phyloP scores from a whole-genome alignment of 2,888 invertebrate genomes.

The Orchesella flavescens region DNA sequence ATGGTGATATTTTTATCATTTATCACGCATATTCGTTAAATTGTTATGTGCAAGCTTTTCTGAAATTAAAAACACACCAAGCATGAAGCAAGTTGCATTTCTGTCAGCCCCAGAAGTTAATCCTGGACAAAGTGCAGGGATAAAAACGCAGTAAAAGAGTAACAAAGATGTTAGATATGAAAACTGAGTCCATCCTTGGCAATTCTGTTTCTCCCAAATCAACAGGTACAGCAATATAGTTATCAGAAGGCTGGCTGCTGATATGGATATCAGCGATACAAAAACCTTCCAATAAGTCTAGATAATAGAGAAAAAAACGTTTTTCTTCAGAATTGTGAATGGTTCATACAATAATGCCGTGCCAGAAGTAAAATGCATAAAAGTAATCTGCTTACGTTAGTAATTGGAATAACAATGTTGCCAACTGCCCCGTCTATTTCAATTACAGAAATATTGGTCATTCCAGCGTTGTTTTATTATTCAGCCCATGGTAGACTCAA shows the following conservation, averaged over 20 bases:
- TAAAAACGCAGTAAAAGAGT: conserved; percentile 53
- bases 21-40: background rate
- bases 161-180: conserved; percentile 56
- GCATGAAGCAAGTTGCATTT: conserved; percentile 16
- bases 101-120: conserved; percentile 27
- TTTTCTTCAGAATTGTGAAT: too few species aligned
- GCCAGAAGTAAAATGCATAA: too few species aligned
- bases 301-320: background rate
- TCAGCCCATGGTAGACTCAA: too few species aligned
- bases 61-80: conserved; percentile 26
- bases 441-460: too few species aligned
- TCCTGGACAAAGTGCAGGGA: conserved; percentile 57
- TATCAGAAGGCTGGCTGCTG: conserved; percentile 64
- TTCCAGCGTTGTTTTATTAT: too few species aligned
- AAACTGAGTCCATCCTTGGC: conserved; percentile 67
- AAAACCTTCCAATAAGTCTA: conserved; percentile 63
- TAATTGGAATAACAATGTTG: conserved; percentile 18
- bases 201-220: conserved; percentile 66
- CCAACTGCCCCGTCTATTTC: too few species aligned
- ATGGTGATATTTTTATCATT: too few species aligned
- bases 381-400: conserved; percentile 57
- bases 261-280: conserved; percentile 63
- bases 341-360: too few species aligned
- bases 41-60: too few species aligned
- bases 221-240: conserved; percentile 63